Evolutionary conservation across 1,140 invertebrate genomes (phyloP), one percentile per base, ranked within the genome.

Genomic region (Psilanteris sp.): DNA sequence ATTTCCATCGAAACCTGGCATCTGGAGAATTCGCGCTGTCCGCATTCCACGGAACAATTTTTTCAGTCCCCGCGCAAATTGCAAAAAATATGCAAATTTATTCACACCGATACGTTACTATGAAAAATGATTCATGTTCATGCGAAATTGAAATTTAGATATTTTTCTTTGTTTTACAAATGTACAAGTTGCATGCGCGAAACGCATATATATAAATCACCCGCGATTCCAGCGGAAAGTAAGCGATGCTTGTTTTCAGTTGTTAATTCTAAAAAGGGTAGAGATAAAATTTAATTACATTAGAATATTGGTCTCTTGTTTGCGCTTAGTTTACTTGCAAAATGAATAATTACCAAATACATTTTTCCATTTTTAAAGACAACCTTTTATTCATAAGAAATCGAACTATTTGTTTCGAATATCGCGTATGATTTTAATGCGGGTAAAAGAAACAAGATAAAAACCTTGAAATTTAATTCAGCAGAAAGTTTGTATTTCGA

Each of bases 121-220:
- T 71, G 68, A 72, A 62, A 57, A 72, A 72, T 72, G 37, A 72
- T 48, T 34, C 57, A 48, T 22, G 57, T 54, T 62, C 68, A 62
- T 71, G 67, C 66, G 27, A 71, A 52, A 61, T 54, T 54, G 46
- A 71, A 54, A 61, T 71, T 71, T 71, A 71, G 55, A 71, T 71
- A 62, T 24, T 62, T 55, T 61, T 36, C 44, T 39, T 71, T 24
- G 54, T 61, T 71, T 54, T 43, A 39, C 48, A 72, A 72, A 72
- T 62, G 50, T 7, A n/a, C 55, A 2, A 37, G n/a, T 72, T 55
- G 57, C 67, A 72, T 62, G 55, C 6, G 31, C 50, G 8, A 15
- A 14, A 27, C 15, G 13, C 34, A 11, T 32, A 31, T 20, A 2
- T 11, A 27, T 54, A 34, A 62, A 62, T 62, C 32, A 48, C 22